These are phyloP conservation scores for Callionymus lyra DNA, from an alignment of 2,113 vertebrate genomes.

Conservation along the genomic window DNA sequence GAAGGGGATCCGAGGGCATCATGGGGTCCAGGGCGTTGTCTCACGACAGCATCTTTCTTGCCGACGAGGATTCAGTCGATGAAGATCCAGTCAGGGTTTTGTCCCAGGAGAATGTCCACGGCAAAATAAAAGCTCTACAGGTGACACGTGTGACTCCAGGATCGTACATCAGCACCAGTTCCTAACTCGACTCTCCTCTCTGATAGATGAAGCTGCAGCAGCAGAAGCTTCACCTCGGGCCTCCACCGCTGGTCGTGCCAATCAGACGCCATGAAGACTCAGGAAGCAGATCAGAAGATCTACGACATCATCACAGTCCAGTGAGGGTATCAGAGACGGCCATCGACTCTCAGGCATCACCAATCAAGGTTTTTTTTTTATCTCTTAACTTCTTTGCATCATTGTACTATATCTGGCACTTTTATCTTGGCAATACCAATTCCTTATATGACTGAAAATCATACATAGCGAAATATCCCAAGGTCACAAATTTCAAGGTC, in stretches of 20 bases:
- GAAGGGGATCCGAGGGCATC: slow-evolving; percentile 61
- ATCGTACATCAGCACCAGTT: too few relatives aligned
- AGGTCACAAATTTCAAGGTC: too few relatives aligned
- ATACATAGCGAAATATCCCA: too few relatives aligned
- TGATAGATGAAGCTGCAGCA: slow-evolving; percentile 78
- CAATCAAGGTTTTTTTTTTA: slow-evolving; percentile 68
- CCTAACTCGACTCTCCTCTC: slow-evolving; percentile 4
- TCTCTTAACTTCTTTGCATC: too few relatives aligned
- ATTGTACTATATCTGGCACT: too few relatives aligned
- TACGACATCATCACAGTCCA: slow-evolving; percentile 66
- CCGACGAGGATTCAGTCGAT: slow-evolving; percentile 68
- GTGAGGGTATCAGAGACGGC: slow-evolving; percentile 63
- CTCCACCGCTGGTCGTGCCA: slow-evolving; percentile 62
- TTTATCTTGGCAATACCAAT: too few relatives aligned
- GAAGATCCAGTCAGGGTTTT: slow-evolving; percentile 70
- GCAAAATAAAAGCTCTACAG: slow-evolving; percentile 85
- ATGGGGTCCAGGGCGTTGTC: slow-evolving; percentile 84
- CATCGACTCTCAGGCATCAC: slow-evolving; percentile 29
- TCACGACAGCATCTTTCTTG: slow-evolving; percentile 90
- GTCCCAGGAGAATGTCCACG: slow-evolving; percentile 84
- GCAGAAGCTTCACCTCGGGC: slow-evolving; percentile 81
- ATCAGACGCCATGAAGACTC: slow-evolving; percentile 67
- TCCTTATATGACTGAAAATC: too few relatives aligned
- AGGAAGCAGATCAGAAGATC: slow-evolving; percentile 72
- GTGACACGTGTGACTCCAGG: slow-evolving; percentile 44